Percentiles rank a stretch among this genome's conserved stretches.
These are phyloP conservation scores for Diarsia brunnea DNA, from an alignment of 2,888 invertebrate species.

Conservation along the genomic window DNA sequence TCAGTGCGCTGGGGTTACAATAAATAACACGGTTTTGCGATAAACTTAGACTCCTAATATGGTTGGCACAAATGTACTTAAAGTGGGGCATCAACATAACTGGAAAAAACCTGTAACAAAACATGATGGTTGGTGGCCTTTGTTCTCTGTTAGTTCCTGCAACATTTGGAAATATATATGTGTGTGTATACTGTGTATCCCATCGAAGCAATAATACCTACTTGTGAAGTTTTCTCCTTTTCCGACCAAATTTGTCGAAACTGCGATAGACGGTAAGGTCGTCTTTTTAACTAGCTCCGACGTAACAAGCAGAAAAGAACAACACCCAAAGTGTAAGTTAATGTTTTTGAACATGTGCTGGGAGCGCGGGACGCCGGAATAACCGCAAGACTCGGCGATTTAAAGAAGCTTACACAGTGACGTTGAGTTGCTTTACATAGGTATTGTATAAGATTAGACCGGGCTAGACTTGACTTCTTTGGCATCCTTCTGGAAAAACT, in stretches of 20 bases:
- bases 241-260: background rate
- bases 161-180: background rate
- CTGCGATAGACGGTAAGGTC: background rate
- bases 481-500: background rate
- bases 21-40: too few species aligned
- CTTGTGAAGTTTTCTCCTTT: too few species aligned
- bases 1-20: too few species aligned
- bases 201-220: background rate
- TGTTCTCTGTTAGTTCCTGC: background rate
- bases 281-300: background rate
- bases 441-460: slow-evolving; percentile 25
- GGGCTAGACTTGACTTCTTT: slow-evolving; percentile 13
- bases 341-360: slow-evolving; percentile 19
- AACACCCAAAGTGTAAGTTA: slow-evolving; percentile 22
- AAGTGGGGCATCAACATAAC: background rate
- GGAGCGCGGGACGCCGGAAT: background rate
- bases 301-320: background rate
- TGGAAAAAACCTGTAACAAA: background rate
- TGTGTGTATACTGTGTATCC: too few species aligned
- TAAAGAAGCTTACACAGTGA: slow-evolving; percentile 2
- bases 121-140: background rate
- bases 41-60: too few species aligned
- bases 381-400: slow-evolving; percentile 6
- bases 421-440: slow-evolving; percentile 19
- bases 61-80: too few species aligned